These are phyloP conservation scores for Epicampocera succincta DNA, from an alignment of 2,888 invertebrate genomes.

Conservation along the genomic window DNA sequence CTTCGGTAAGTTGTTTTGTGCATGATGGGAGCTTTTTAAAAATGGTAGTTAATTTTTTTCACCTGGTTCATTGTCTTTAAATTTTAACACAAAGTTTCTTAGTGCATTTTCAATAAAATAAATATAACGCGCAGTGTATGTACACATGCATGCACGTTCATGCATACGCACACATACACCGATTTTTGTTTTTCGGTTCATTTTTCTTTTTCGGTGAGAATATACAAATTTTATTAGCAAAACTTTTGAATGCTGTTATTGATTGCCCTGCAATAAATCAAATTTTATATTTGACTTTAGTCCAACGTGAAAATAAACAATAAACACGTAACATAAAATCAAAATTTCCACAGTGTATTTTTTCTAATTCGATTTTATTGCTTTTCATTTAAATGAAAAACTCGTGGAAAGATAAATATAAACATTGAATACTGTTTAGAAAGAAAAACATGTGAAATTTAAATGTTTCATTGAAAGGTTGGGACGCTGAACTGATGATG, in stretches of 20 bases:
- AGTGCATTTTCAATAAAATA: too few species aligned
- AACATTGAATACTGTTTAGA: not conserved
- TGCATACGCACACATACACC: not conserved
- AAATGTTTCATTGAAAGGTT: slow-evolving; percentile 7
- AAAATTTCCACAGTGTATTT: slow-evolving; percentile 24
- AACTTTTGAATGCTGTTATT: slow-evolving; percentile 58
- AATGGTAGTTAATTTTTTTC: too few species aligned
- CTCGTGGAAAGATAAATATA: slow-evolving; percentile 16
- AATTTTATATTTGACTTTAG: slow-evolving; percentile 64
- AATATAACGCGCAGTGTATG: too few species aligned
- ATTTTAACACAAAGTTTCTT: too few species aligned
- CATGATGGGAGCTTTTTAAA: too few species aligned
- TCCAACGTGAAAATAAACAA: slow-evolving; percentile 23
- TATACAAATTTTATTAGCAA: slow-evolving; percentile 51
- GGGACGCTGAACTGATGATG: not conserved
- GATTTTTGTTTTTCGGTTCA: not conserved
- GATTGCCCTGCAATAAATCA: slow-evolving; percentile 67
- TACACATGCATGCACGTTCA: not conserved
- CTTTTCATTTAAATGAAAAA: slow-evolving; percentile 7
- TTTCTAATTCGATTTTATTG: not conserved
- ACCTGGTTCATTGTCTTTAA: too few species aligned
- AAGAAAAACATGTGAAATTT: not conserved
- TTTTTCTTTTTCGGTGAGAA: not conserved
- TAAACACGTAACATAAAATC: slow-evolving; percentile 25
- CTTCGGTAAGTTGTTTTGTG: too few species aligned